These are phyloP conservation scores for Trichonephila inaurata DNA, from an alignment of 1,140 invertebrate genomes.

Conservation along the genomic window DNA sequence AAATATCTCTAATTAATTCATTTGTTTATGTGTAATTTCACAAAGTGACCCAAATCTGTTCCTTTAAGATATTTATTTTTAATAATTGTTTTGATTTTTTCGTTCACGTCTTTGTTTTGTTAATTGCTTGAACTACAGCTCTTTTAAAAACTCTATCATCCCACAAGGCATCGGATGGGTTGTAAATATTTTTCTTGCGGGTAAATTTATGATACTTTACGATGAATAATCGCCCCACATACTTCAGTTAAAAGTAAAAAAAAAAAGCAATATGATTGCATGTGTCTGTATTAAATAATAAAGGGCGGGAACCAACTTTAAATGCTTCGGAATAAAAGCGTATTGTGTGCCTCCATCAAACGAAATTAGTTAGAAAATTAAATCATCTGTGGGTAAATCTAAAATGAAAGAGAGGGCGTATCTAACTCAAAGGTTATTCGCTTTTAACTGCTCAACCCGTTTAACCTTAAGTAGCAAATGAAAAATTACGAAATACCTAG, in stretches of 20 bases:
- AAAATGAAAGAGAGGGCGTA: constrained; percentile 19
- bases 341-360: constrained; percentile 8
- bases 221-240: neutral
- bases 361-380: constrained; percentile 21
- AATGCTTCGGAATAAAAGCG: neutral
- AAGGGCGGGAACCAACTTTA: neutral
- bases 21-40: too few relatives aligned
- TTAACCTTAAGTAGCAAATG: constrained; percentile 14
- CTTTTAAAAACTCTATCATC: too few relatives aligned
- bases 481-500: neutral
- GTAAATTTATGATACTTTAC: neutral
- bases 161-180: too few relatives aligned
- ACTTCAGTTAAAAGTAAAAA: neutral
- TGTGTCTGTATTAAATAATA: neutral
- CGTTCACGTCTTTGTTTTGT: neutral
- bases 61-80: too few relatives aligned
- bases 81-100: neutral
- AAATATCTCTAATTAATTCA: too few relatives aligned
- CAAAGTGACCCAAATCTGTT: too few relatives aligned
- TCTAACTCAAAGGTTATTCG: constrained; percentile 12
- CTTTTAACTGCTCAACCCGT: neutral
- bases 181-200: neutral
- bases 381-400: neutral
- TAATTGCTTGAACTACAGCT: neutral
- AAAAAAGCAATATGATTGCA: neutral